phyloP scores from a whole-genome alignment of 2,888 invertebrate species.

The Cheilosia soror region DNA sequence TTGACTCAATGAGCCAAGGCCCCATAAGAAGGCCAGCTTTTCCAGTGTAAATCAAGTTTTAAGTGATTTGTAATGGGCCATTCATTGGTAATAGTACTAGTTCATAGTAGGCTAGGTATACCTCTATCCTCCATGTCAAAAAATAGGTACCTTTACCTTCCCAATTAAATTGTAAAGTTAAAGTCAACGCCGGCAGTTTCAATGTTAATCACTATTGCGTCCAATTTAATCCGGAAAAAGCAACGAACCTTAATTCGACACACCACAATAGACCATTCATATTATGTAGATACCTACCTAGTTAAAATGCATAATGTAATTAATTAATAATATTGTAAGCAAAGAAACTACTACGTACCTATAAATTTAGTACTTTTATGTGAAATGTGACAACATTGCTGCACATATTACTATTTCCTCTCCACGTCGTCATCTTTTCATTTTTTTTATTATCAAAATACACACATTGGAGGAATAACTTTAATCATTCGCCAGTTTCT shows the following conservation, averaged over 20 bases:
- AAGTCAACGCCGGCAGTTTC: not conserved
- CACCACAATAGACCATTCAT: slow-evolving; percentile 32
- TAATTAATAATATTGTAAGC: slow-evolving; percentile 2
- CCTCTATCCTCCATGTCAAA: too few relatives aligned
- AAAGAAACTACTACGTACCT: not conserved
- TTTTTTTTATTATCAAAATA: slow-evolving; percentile 21
- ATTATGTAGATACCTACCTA: too few relatives aligned
- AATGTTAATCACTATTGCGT: not conserved
- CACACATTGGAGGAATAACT: not conserved
- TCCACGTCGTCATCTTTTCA: slow-evolving; percentile 60
- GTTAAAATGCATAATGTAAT: slow-evolving; percentile 14
- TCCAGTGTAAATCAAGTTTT: too few relatives aligned
- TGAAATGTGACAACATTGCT: slow-evolving; percentile 70
- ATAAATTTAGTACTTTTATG: not conserved
- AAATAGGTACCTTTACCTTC: too few relatives aligned
- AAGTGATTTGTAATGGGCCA: too few relatives aligned
- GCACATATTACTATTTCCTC: slow-evolving; percentile 51
- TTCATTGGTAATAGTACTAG: too few relatives aligned
- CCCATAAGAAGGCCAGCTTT: too few relatives aligned
- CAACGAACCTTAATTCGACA: slow-evolving; percentile 36
- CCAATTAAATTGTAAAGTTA: not conserved
- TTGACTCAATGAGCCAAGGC: too few relatives aligned
- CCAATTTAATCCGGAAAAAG: slow-evolving; percentile 40
- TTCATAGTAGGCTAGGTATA: too few relatives aligned
- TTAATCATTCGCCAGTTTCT: slow-evolving; percentile 40